Base-by-base conservation (phyloP, 2,888 invertebrate species). In the Caenorhabditis sp. region DNA sequence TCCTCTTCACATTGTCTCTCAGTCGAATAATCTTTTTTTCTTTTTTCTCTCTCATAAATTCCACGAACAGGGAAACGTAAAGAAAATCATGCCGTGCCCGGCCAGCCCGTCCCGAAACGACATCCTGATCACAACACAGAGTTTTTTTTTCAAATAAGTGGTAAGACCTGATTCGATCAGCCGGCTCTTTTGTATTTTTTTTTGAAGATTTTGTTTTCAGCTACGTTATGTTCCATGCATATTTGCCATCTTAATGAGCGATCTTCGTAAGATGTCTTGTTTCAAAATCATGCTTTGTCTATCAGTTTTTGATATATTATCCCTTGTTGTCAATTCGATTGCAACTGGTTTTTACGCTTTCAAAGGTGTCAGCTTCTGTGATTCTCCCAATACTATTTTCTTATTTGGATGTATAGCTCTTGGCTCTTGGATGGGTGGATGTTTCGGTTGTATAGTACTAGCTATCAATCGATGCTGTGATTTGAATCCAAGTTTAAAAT, bases 341-440 rank as follows among this genome's bases (percentile, higher is more conserved):
- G 62, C 62, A 19, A 72, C 72, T 19, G 72, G 72, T 21, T 62
- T 31, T 21, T 21, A 68, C 0, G 67, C 67, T 23, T 43, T 72
- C 5, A 31, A n/a, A 0, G 72, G 68, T 58, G 64, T 68, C 21
- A 65, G 62, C 0, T 55, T 65, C 26, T 72, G 67, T 49, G 61
- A 67, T 10, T 54, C 61, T 55, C 72, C 72, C 0, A 19, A 23
- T 0, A 61, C 64, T 27, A 72, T 72, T 10, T 65, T 58, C 50
- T 36, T 58, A 0, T 54, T 65, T 61, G 72, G 72, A 10, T 55
- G 65, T 12, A 27, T 68, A 0, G 72, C 65, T 17, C 64, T 63
- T 49, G 72, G 72, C 17, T 72, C 67, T 26, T 72, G 72, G 72
- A 68, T 72, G 68, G 72, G 72, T 2, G 68, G 67, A 0, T 72